Evolutionary conservation across 2,888 invertebrate genomes (phyloP).

Genomic region (Chironomus tentans): DNA sequence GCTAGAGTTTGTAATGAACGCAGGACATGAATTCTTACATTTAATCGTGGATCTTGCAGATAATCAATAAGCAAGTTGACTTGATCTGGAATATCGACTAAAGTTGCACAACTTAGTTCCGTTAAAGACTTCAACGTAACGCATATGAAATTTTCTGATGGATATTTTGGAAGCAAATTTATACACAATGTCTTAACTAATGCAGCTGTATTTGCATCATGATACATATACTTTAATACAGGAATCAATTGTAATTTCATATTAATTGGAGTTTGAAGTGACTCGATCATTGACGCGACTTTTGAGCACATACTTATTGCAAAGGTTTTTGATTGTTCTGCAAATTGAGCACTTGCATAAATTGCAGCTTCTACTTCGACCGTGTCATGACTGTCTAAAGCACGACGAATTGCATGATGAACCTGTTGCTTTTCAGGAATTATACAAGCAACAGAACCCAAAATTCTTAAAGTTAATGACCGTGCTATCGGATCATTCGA

Average conservation of each 20-base stretch:
- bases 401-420: conserved; percentile 86
- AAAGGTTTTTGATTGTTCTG: conserved; percentile 92
- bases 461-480: conserved; percentile 76
- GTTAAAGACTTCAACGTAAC: conserved; percentile 81
- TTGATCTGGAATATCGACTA: conserved; percentile 86
- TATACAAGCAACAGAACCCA: conserved; percentile 87
- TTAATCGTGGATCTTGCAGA: conserved; percentile 59
- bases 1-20: conserved; percentile 60
- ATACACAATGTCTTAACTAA: conserved; percentile 66
- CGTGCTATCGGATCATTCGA: conserved; percentile 95
- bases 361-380: conserved; percentile 96
- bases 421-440: conserved; percentile 91
- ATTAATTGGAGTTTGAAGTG: conserved; percentile 83
- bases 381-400: conserved; percentile 87
- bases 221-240: conserved; percentile 88
- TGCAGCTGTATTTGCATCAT: conserved; percentile 54
- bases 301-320: conserved; percentile 93
- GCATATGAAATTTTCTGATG: conserved; percentile 67
- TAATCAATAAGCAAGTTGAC: conserved; percentile 59
- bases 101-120: conserved; percentile 75
- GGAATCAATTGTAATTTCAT: conserved; percentile 85
- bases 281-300: conserved; percentile 90
- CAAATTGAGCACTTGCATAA: conserved; percentile 89
- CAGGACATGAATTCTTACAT: conserved; percentile 58
- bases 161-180: conserved; percentile 65